These are phyloP conservation scores for Stenchaetothrips biformis DNA, from an alignment of 2,888 invertebrate genomes.

Conservation along the genomic window DNA sequence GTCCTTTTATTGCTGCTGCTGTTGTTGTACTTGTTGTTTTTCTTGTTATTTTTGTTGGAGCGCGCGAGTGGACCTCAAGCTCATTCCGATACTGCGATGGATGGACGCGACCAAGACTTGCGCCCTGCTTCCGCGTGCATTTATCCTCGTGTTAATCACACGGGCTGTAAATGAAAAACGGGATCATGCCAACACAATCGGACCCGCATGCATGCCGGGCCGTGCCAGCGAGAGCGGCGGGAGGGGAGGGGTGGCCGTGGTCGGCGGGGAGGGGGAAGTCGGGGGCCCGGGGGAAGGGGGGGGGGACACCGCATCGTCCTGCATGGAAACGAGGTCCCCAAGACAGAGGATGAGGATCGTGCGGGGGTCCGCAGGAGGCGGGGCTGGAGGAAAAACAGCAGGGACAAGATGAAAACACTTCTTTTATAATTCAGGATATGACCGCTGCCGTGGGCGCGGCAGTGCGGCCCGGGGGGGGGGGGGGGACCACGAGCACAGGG, in stretches of 20 bases:
- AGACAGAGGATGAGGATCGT: not conserved
- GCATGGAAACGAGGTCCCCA: conserved; percentile 7
- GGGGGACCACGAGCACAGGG: conserved; percentile 30
- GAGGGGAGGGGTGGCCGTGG: no score
- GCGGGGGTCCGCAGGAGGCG: not conserved
- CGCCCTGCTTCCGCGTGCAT: no score
- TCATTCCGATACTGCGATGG: no score
- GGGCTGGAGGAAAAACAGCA: not conserved
- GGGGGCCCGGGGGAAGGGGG: no score
- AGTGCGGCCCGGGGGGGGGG: conserved; percentile 10
- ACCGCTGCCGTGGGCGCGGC: conserved; percentile 33
- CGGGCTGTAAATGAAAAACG: not conserved
- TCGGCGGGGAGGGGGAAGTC: not conserved
- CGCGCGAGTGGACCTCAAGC: no score
- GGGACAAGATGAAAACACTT: conserved; percentile 24
- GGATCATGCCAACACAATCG: conserved; percentile 11
- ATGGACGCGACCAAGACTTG: no score
- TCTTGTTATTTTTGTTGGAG: no score
- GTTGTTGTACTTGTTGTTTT: no score
- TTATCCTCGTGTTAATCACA: not conserved
- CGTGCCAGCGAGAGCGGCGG: no score
- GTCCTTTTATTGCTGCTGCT: no score
- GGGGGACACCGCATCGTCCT: conserved; percentile 13
- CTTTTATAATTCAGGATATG: conserved; percentile 26
- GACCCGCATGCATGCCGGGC: not conserved